Percentiles rank a stretch among this genome's conserved stretches.
Evolutionary conservation across 2,888 invertebrate species (phyloP).

Genomic region (Hyles lineata): DNA sequence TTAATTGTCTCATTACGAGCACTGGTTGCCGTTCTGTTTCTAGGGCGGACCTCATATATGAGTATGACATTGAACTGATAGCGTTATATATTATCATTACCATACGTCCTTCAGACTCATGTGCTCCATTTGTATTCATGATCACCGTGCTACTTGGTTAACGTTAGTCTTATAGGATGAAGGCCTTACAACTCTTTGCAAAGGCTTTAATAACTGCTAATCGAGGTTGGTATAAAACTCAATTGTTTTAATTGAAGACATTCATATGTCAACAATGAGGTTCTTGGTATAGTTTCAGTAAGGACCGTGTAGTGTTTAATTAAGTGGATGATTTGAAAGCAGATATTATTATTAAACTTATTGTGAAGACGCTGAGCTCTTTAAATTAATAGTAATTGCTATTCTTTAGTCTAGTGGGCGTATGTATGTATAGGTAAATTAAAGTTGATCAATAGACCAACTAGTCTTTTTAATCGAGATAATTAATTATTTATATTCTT

Average conservation of each 20-base stretch:
- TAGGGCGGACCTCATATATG: conserved; percentile 42
- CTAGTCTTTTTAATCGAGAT: too few species aligned
- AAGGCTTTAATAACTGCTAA: conserved; percentile 9
- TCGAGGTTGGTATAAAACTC: neutral
- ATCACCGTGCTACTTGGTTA: neutral
- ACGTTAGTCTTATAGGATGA: neutral
- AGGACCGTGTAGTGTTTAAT: neutral
- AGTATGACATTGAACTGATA: conserved; percentile 7
- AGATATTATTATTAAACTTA: conserved; percentile 1
- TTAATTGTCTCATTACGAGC: conserved; percentile 73
- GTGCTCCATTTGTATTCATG: conserved; percentile 6
- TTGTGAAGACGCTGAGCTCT: neutral
- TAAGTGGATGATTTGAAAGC: neutral
- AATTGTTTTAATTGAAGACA: conserved; percentile 7
- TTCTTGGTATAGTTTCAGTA: neutral
- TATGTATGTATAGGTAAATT: neutral
- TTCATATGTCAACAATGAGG: neutral
- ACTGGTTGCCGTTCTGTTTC: conserved; percentile 58
- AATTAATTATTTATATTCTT: neutral
- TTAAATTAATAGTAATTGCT: neutral
- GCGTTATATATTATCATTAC: neutral
- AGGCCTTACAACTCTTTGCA: neutral
- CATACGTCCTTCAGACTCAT: conserved; percentile 8
- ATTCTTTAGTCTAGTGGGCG: neutral
- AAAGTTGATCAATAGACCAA: too few species aligned